These are phyloP conservation scores for Montifringilla adamsi DNA, from an alignment of 2,113 vertebrate species.

Conservation along the genomic window DNA sequence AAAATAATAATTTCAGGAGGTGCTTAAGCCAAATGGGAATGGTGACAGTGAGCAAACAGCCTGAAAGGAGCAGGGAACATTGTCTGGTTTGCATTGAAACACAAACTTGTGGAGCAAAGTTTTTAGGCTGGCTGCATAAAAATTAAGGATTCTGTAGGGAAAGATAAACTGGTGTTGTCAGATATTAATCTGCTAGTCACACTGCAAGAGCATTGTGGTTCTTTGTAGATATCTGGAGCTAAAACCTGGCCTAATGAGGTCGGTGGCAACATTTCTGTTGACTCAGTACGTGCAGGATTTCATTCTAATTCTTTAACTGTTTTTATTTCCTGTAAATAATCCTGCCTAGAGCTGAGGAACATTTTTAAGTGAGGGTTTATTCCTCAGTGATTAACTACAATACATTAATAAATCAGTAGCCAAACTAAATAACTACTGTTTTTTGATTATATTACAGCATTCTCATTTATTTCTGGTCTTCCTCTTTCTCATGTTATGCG, in stretches of 20 bases:
- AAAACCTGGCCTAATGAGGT: background rate
- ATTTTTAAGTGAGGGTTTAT: slow-evolving; percentile 1
- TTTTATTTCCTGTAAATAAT: slow-evolving; percentile 42
- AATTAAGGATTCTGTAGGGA: background rate
- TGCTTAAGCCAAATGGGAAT: background rate
- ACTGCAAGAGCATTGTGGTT: background rate
- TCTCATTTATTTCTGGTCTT: background rate
- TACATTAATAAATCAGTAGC: background rate
- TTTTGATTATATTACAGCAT: background rate
- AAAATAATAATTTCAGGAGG: background rate
- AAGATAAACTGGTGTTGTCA: background rate
- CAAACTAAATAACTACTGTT: slow-evolving; percentile 28
- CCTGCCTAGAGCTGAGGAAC: background rate
- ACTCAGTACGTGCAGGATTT: background rate
- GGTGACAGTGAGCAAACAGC: background rate
- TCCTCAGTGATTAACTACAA: background rate
- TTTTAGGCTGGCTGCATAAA: slow-evolving; percentile 6
- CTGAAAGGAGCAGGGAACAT: background rate
- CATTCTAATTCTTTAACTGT: slow-evolving; percentile 7
- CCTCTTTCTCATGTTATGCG: background rate
- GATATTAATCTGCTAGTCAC: background rate
- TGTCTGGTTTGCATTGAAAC: background rate
- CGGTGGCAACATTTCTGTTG: background rate
- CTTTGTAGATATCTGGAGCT: background rate
- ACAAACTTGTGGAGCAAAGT: background rate